phyloP scores from a whole-genome alignment of 2,113 vertebrate genomes.

The Oncorhynchus clarkii region DNA sequence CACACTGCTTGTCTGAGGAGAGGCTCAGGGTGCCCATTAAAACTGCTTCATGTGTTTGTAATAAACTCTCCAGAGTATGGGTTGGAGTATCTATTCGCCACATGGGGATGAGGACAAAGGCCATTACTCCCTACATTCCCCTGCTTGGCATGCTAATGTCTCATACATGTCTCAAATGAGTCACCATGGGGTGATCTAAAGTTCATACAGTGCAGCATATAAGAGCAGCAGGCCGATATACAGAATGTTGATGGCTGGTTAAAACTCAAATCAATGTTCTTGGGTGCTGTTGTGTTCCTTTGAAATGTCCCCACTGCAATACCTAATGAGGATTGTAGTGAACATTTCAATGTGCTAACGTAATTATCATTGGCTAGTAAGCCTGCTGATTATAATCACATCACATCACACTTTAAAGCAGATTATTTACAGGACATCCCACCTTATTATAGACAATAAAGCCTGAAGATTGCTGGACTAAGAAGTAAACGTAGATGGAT shows the following conservation, averaged over 20 bases:
- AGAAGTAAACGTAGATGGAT: no score
- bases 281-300: no score
- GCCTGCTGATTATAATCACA: no score
- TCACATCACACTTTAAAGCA: no score
- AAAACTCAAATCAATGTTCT: not conserved
- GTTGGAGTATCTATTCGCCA: slow-evolving; percentile 13
- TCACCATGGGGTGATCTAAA: not conserved
- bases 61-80: slow-evolving; percentile 30
- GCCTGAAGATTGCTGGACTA: no score
- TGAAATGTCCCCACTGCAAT: no score
- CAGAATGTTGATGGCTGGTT: not conserved
- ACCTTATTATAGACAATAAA: not conserved
- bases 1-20: not conserved
- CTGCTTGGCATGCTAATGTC: slow-evolving; percentile 44
- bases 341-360: no score
- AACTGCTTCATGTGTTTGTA: slow-evolving; percentile 34
- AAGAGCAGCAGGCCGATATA: slow-evolving; percentile 21
- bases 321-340: no score
- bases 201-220: slow-evolving; percentile 12
- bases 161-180: slow-evolving; percentile 29
- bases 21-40: slow-evolving; percentile 31
- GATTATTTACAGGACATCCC: no score
- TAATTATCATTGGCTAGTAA: no score
- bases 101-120: slow-evolving; percentile 23
- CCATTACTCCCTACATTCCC: slow-evolving; percentile 33